A percentile compares a stretch with the other conserved stretches of the same genome.
Conservation (phyloP, 2,113 vertebrate genomes). For the Potamarius usumacintae region DNA sequence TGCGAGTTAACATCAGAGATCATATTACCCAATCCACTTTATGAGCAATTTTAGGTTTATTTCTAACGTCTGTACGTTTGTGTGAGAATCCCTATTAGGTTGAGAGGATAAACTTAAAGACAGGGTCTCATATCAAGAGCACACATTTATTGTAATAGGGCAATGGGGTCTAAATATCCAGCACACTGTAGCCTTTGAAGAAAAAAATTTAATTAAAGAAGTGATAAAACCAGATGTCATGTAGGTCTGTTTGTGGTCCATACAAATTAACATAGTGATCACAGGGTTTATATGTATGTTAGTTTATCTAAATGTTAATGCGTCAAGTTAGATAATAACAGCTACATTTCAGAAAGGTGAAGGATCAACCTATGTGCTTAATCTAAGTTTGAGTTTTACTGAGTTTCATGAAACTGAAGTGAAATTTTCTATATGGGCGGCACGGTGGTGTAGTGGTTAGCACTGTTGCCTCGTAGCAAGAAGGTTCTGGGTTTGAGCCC, state of each 20-base stretch:
- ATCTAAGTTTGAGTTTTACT: background rate
- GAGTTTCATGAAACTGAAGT: background rate
- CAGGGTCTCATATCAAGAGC: background rate
- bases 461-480: too few species aligned
- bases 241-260: background rate
- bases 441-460: too few species aligned
- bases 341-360: background rate
- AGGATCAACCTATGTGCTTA: background rate
- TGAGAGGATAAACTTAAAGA: background rate
- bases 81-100: background rate
- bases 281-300: background rate
- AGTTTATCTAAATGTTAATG: background rate
- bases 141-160: background rate
- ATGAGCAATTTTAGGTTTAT: background rate
- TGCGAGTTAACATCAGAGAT: background rate
- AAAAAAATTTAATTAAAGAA: background rate
- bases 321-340: background rate
- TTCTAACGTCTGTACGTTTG: background rate
- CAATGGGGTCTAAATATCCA: background rate
- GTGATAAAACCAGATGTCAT: background rate
- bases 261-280: background rate
- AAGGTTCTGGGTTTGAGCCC: too few species aligned
- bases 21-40: background rate
- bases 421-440: background rate
- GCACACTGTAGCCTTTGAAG: background rate